Conservation (phyloP, 2,888 invertebrate species). For the Julus scanicus region DNA sequence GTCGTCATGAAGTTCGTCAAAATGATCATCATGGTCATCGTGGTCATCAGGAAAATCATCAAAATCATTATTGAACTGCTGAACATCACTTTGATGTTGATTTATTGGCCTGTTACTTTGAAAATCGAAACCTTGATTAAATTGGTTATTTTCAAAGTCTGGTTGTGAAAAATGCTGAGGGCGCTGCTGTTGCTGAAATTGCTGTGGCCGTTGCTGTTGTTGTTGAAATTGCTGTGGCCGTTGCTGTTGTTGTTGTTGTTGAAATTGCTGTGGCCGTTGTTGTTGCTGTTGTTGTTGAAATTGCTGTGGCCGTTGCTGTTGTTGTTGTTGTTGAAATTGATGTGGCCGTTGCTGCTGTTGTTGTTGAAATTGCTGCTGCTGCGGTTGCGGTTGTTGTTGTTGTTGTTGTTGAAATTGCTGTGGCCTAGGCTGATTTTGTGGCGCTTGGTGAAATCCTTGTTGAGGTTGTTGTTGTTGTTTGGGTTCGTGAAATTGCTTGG, state of each 20-base stretch:
- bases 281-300: background rate
- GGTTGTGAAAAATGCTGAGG: background rate
- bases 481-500: background rate
- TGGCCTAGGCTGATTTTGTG: background rate
- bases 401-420: background rate
- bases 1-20: background rate
- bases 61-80: background rate
- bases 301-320: too few species aligned
- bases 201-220: too few species aligned
- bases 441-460: background rate
- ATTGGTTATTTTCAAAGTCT: background rate
- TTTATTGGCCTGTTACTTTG: background rate
- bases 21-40: conserved; percentile 26
- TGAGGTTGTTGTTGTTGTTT: background rate
- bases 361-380: too few species aligned
- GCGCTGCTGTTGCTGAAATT: too few species aligned
- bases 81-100: background rate
- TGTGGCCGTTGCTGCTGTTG: too few species aligned
- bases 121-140: conserved; percentile 16
- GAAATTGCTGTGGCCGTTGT: background rate
- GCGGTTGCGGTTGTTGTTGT: background rate
- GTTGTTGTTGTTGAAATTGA: too few species aligned
- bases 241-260: too few species aligned
- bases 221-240: too few species aligned
- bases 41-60: background rate